Percentiles rank a stretch among this genome's conserved stretches.
Evolutionary conservation across 1,140 invertebrate genomes (phyloP).

Genomic region (Drosophila navojoa): DNA sequence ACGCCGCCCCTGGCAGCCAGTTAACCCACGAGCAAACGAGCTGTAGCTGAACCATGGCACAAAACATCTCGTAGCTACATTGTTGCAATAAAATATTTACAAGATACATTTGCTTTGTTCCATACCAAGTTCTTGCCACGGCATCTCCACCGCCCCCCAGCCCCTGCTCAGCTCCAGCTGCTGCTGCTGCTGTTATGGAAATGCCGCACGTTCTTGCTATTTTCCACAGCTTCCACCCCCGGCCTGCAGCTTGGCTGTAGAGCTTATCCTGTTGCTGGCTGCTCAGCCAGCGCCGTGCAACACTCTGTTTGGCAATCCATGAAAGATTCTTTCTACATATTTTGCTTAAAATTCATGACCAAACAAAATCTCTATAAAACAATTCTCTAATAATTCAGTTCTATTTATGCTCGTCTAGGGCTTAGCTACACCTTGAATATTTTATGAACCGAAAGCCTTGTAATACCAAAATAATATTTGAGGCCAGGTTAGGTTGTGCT

Average conservation of each 20-base stretch:
- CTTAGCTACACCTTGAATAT: not conserved
- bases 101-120: slow-evolving; percentile 69
- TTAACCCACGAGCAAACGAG: slow-evolving; percentile 43
- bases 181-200: slow-evolving; percentile 35
- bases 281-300: slow-evolving; percentile 4
- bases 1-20: not conserved
- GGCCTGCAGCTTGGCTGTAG: not conserved
- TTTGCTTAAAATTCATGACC: slow-evolving; percentile 29
- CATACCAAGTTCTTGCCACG: slow-evolving; percentile 53
- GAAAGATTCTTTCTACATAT: slow-evolving; percentile 7
- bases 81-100: slow-evolving; percentile 79
- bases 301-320: slow-evolving; percentile 3
- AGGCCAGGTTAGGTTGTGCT: too few relatives aligned
- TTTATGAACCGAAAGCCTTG: too few relatives aligned
- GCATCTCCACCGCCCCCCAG: slow-evolving; percentile 33
- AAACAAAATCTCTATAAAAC: slow-evolving; percentile 17
- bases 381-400: slow-evolving; percentile 8
- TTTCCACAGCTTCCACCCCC: not conserved
- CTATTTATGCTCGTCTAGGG: not conserved
- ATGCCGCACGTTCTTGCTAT: slow-evolving; percentile 41
- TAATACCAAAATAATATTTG: too few relatives aligned
- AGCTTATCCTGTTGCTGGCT: slow-evolving; percentile 53
- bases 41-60: slow-evolving; percentile 31
- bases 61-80: slow-evolving; percentile 65
- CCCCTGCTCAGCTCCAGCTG: not conserved